Base-by-base conservation (phyloP, 2,888 invertebrate species). In the Drosophila conformis region DNA sequence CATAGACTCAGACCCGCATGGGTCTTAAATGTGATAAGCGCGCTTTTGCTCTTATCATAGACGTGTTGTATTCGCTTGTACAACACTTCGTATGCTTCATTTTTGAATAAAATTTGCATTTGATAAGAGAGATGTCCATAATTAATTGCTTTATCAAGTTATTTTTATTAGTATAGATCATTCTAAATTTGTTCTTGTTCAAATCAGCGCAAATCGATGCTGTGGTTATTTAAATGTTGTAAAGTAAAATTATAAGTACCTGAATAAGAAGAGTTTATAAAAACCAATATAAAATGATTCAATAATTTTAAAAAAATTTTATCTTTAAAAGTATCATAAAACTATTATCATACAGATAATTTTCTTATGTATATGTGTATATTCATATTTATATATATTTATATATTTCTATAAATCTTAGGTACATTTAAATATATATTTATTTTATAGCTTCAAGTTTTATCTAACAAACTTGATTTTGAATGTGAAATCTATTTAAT, bases 1-100 rank as follows among this genome's bases (percentile, higher is more conserved):
- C 29, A 21, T 15, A 62, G 56, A 46, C 61, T 33, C 78, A 49
- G 57, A 64, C 63, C 57, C 53, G 64, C 78, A 76, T 63, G 78
- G 51, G 57, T 74, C 27, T 60, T 42, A 59, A 36, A 40, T 18
- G 48, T 75, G 74, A 73, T 78, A 73, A 49, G 38, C 7, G 51
- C 18, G 33, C 29, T 38, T 38, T 49, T 36, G 38, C 21, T 51
- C 57, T 18, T 54, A 48, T 53, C 18, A 36, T 1, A 4, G 35
- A 29, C 18, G n/a, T 15, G 27, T 21, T n/a, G 31, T n/a, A 27
- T 54, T 36, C 15, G n/a, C 25, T 15, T 33, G 46, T 56, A 18
- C 48, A 42, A 74, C 69, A 46, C 7, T 63, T 68, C 76, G 76
- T 79, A 76, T 76, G 63, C 63, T 57, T 68, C 63, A 67, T 63